Evolutionary conservation across 2,888 invertebrate species (phyloP).

Genomic region (Drosophila suboccidentalis): DNA sequence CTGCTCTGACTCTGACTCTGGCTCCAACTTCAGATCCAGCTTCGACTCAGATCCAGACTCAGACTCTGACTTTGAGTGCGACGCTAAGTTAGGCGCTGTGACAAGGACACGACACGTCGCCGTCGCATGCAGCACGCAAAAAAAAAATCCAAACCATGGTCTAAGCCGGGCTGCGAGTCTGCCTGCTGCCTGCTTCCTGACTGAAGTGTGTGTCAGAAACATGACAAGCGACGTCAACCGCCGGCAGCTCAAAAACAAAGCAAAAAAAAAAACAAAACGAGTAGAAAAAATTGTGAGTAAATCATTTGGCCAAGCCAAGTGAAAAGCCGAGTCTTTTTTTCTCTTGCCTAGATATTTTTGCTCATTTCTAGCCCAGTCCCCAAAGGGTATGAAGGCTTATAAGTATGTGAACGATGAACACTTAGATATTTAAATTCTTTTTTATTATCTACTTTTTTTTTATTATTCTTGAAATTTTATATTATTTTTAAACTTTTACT

Average conservation of each 20-base stretch:
- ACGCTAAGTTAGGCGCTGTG: conserved; percentile 41
- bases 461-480: no score
- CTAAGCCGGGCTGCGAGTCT: conserved; percentile 21
- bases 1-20: conserved; percentile 21
- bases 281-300: conserved; percentile 57
- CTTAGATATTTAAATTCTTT: no score
- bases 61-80: conserved; percentile 16
- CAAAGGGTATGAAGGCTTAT: neutral
- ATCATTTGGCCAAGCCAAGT: conserved; percentile 73
- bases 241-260: conserved; percentile 57
- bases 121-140: conserved; percentile 69
- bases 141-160: conserved; percentile 19
- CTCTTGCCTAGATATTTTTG: conserved; percentile 5
- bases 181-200: conserved; percentile 35
- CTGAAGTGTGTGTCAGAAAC: conserved; percentile 81
- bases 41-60: conserved; percentile 17
- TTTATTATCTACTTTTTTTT: no score
- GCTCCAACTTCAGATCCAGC: conserved; percentile 21
- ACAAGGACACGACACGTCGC: conserved; percentile 52
- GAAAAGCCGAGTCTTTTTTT: conserved; percentile 35
- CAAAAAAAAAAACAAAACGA: neutral
- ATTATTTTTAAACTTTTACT: no score
- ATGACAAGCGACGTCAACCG: conserved; percentile 77
- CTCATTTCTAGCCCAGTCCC: neutral
- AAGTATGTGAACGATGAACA: neutral